A percentile compares a stretch with the other conserved stretches of the same genome.
Evolutionary conservation across 1,140 invertebrate species (phyloP).

Genomic region (Laupala kohalensis): DNA sequence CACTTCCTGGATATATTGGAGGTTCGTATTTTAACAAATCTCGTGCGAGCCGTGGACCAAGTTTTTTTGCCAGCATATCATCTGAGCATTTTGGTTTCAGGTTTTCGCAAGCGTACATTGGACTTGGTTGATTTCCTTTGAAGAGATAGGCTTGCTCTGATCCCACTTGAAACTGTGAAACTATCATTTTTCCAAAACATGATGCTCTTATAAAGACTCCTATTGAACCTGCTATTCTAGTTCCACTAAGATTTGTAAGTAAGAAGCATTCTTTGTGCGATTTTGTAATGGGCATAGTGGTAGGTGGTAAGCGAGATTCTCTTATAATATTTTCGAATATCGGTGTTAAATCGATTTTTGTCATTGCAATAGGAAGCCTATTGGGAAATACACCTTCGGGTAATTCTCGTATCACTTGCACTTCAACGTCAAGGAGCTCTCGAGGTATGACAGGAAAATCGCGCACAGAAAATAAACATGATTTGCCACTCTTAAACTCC

Average conservation of each 20-base stretch:
- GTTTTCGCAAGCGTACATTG: too few species aligned
- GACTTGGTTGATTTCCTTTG: neutral
- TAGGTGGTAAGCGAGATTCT: neutral
- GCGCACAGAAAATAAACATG: neutral
- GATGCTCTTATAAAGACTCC: neutral
- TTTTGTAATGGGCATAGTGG: neutral
- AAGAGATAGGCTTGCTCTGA: neutral
- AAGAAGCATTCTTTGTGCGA: neutral
- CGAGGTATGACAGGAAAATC: neutral
- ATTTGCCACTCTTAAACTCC: neutral
- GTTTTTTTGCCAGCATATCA: too few species aligned
- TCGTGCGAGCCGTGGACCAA: too few species aligned
- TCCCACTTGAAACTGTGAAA: neutral
- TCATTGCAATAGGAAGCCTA: neutral
- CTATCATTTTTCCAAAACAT: neutral
- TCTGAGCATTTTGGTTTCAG: too few species aligned
- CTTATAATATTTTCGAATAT: neutral
- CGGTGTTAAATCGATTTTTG: neutral
- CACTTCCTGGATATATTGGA: too few species aligned
- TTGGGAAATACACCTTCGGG: neutral
- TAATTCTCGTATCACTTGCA: neutral
- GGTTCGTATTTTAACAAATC: too few species aligned
- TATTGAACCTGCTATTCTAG: neutral
- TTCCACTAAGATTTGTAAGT: neutral
- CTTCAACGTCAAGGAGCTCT: neutral